Conservation (phyloP, 2,888 invertebrate genomes). For the Dryobotodes eremita region DNA sequence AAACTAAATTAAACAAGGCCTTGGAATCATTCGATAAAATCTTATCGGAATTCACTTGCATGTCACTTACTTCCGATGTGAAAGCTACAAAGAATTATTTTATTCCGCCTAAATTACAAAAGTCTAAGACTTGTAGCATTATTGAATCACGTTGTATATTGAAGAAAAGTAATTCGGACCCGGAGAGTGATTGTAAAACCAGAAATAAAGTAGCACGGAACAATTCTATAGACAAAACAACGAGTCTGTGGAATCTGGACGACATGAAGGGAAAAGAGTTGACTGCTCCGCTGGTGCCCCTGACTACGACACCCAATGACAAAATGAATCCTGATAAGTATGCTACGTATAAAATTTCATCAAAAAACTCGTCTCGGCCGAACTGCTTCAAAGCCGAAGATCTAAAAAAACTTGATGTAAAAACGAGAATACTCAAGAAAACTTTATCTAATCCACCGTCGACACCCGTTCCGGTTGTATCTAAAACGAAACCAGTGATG, state of each 20-base stretch:
- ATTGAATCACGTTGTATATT: constrained; percentile 93
- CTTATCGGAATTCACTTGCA: constrained; percentile 84
- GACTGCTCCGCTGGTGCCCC: constrained; percentile 84
- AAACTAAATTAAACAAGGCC: constrained; percentile 86
- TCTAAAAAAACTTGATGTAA: constrained; percentile 88
- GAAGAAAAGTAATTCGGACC: constrained; percentile 90
- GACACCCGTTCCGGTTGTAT: constrained; percentile 87
- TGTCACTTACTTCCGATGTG: constrained; percentile 76
- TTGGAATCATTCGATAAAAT: constrained; percentile 89
- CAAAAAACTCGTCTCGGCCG: constrained; percentile 82
- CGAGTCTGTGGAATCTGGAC: constrained; percentile 91
- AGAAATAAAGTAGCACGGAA: constrained; percentile 85
- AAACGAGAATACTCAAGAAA: constrained; percentile 90
- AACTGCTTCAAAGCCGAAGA: constrained; percentile 87
- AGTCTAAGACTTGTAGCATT: constrained; percentile 93
- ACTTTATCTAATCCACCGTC: constrained; percentile 90
- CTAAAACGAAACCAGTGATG: constrained; percentile 84
- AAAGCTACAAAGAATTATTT: constrained; percentile 76
- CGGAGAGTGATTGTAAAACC: constrained; percentile 79
- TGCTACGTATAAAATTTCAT: constrained; percentile 89
- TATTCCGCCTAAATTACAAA: constrained; percentile 91
- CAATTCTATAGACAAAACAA: constrained; percentile 90
- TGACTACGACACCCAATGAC: constrained; percentile 80
- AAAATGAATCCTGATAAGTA: constrained; percentile 88
- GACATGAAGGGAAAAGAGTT: constrained; percentile 90